A percentile compares a stretch with the other conserved stretches of the same genome.
Evolutionary conservation across 2,888 invertebrate species (phyloP).

Genomic region (Rugalucina vietnamica): DNA sequence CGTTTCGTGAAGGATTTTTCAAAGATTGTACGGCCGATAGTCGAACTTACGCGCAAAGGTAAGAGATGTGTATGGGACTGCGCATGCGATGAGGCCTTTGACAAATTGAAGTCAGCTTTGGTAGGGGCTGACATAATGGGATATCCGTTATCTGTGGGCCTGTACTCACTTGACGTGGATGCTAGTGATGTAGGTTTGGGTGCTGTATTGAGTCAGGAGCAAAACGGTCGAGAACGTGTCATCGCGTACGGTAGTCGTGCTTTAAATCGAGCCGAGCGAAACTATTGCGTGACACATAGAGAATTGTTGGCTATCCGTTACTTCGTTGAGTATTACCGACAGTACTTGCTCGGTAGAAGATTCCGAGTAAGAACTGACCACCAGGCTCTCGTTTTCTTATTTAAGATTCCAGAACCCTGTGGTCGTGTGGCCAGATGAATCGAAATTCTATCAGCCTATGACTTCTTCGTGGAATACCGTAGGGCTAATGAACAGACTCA

Average conservation of each 20-base stretch:
- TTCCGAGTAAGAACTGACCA: slow-evolving; percentile 8
- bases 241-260: neutral
- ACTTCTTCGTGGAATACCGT: slow-evolving; percentile 1
- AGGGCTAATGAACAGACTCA: neutral
- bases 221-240: neutral
- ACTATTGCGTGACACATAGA: neutral
- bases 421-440: neutral
- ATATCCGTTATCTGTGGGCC: slow-evolving; percentile 43
- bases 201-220: neutral
- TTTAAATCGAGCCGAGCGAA: neutral
- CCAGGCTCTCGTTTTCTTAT: slow-evolving; percentile 11
- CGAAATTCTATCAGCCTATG: neutral
- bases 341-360: neutral
- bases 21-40: slow-evolving; percentile 38
- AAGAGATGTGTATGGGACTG: slow-evolving; percentile 41
- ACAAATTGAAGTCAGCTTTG: slow-evolving; percentile 36
- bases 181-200: neutral
- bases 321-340: slow-evolving; percentile 8
- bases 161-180: no score
- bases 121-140: slow-evolving; percentile 43
- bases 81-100: slow-evolving; percentile 38
- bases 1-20: slow-evolving; percentile 42
- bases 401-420: slow-evolving; percentile 3
- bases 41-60: slow-evolving; percentile 36
- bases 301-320: neutral